Base-by-base conservation (phyloP, 2,113 vertebrate genomes). In the Pterocles burchelli region DNA sequence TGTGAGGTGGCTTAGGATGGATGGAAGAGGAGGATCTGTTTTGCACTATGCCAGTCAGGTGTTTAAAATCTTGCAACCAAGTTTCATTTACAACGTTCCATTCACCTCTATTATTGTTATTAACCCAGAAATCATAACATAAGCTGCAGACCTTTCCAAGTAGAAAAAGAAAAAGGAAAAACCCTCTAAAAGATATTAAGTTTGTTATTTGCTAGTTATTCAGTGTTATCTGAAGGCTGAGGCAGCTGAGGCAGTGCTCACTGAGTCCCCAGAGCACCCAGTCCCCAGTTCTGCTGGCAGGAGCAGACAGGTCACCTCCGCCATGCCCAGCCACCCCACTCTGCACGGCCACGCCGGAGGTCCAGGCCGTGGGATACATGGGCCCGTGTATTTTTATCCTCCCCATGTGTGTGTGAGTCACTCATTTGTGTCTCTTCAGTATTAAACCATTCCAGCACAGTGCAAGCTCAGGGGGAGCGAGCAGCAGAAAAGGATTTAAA, bases 351-450 rank as follows among this genome's bases (percentile, higher is more conserved):
- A 41, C 2, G 1, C 71, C 66, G 28, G 0, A 1, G 54, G 72
- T 68, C 77, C 18, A 13, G 67, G 19, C 71, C 7, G 15, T 74
- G 80, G 90, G 76, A 68, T n/a, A 54, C 70, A 57, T 0, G 7
- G 59, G 77, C 57, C 66, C 0, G 4, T 18, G 52, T 96, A 97
- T 95, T 97, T 96, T 94, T 96, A 92, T 94, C 86, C 62, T 41
- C 68, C 78, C 85, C 52, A 6, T 91, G 70, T 57, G 71, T 78
- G 74, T 1, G 22, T 97, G 96, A 97, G 92, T 97, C 95, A 96
- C 89, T 96, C 88, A 46, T 95, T 93, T 89, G 88, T 94, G 75
- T 94, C 88, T 94, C 90, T 92, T 89, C 88, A 75, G 59, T 89
- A 87, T 92, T 92, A 94, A 92, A 63, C 82, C 68, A 1, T 67